Evolutionary conservation across 1,140 invertebrate genomes (phyloP), one percentile per base, ranked within the genome.

Genomic region (Drosophila cardini): DNA sequence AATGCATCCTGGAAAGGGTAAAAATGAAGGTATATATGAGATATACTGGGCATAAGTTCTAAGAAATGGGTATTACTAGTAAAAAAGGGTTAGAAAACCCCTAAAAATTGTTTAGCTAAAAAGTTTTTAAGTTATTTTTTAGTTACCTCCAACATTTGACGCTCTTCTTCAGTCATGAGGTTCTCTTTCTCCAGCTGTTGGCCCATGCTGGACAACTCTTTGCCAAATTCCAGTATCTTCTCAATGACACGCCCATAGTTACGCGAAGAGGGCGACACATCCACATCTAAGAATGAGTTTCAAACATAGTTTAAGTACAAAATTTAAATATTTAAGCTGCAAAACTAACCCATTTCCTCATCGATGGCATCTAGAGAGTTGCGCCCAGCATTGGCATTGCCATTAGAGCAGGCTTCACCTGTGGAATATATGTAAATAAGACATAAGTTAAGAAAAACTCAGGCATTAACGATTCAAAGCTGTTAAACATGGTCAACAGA

Each of bases 211-310:
- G 98, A 97, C 45, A 99, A 94, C 91, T 99, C 98, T 84, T 96
- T 95, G 30, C 98, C 98, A 93, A 99, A 99, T 86, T 97, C 95
- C 56, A 99, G 93, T 95, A 99, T 98, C 81, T 96, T 95, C 92
- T 95, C 96, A 71, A 98, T 96, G 1, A 96, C 97, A 71, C 96
- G 95, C 55, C 97, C 96, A 78, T 96, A 95, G 82, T 94, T 95
- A 79, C 94, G 94, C 11, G 90, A 76, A 72, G 92, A 92, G 13
- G 92, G 80, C 60, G 93, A 91, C n/a, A 92, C 67, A 78, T 94
- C 93, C 32, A 94, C 91, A 90, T 94, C 93, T 92, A 15, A 4
- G 11, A 16, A 46, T 21, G 10, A 34, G 9, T 36, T 50, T 6
- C 2, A 9, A 9, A 6, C 30, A 30, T 15, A 30, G 21, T 53